These are phyloP conservation scores for Microplitis deprimator DNA, from an alignment of 2,888 invertebrate genomes.

Conservation along the genomic window DNA sequence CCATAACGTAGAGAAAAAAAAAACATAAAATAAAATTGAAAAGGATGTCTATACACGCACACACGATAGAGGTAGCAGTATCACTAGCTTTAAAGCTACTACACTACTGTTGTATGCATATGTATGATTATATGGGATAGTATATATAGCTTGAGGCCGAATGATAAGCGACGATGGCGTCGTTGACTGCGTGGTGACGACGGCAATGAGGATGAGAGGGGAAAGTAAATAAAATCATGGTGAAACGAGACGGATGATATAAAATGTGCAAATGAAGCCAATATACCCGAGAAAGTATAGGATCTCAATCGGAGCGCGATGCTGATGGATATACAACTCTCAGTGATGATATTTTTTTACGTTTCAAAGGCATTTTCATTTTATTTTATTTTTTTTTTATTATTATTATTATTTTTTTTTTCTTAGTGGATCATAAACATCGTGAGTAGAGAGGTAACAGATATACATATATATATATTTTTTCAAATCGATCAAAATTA, in stretches of 20 bases:
- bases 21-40: background rate
- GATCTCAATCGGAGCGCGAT: slow-evolving; percentile 53
- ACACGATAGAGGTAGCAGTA: background rate
- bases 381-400: too few relatives aligned
- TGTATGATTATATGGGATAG: background rate
- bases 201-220: background rate
- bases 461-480: slow-evolving; percentile 25
- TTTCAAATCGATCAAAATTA: slow-evolving; percentile 61
- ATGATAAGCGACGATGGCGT: slow-evolving; percentile 32
- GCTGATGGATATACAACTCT: slow-evolving; percentile 3
- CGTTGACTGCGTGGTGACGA: too few relatives aligned
- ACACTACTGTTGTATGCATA: too few relatives aligned
- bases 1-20: background rate
- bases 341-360: slow-evolving; percentile 45
- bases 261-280: slow-evolving; percentile 71
- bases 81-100: too few relatives aligned
- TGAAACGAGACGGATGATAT: slow-evolving; percentile 59
- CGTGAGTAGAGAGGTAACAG: too few relatives aligned
- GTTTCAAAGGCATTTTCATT: slow-evolving; percentile 34
- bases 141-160: slow-evolving; percentile 17
- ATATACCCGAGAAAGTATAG: slow-evolving; percentile 58
- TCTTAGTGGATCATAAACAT: too few relatives aligned
- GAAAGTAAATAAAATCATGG: slow-evolving; percentile 42
- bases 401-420: slow-evolving; percentile 34
- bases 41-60: background rate